phyloP scores from a whole-genome alignment of 2,888 invertebrate species.

The Tineola bisselliella region DNA sequence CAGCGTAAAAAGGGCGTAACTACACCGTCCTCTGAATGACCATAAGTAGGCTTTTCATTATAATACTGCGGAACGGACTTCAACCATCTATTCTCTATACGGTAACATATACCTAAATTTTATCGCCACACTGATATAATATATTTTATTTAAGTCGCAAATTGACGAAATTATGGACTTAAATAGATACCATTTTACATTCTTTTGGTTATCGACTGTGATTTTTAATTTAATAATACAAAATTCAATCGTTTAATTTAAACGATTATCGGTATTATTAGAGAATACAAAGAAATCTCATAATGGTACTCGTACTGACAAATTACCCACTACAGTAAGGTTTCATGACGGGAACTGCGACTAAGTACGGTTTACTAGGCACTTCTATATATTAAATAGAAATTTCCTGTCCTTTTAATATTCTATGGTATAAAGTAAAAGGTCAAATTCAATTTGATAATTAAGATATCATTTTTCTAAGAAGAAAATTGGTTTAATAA shows the following conservation, averaged over 20 bases:
- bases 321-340: not conserved
- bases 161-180: no score
- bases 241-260: not conserved
- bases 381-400: not conserved
- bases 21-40: not conserved
- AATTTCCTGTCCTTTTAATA: not conserved
- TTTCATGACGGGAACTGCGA: not conserved
- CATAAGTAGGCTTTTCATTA: conserved; percentile 6
- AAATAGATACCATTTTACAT: no score
- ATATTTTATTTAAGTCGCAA: no score
- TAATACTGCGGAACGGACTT: not conserved
- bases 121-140: no score
- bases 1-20: not conserved
- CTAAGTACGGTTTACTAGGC: not conserved
- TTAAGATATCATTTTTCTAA: not conserved
- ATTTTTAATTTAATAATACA: no score
- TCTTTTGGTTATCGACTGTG: no score
- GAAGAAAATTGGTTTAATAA: no score
- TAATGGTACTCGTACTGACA: not conserved
- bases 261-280: not conserved
- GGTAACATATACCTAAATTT: no score
- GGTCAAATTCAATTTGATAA: not conserved
- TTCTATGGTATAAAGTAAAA: not conserved
- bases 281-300: not conserved
- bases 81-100: not conserved